Evolutionary conservation across 2,797 vertebrate species (phyloP).

Genomic region (Megaceryle alcyon): DNA sequence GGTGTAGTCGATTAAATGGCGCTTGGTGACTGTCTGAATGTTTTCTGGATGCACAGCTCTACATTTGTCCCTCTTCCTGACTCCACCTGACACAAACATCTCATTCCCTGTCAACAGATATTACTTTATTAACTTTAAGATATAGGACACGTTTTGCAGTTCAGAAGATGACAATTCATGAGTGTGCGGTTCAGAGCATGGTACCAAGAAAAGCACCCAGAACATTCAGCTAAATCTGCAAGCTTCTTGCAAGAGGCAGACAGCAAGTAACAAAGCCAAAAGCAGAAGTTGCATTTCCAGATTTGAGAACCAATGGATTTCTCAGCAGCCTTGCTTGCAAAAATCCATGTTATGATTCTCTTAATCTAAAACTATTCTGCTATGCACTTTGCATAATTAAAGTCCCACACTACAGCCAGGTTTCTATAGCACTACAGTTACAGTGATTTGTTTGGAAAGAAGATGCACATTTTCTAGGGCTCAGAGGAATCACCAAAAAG

Average conservation of each 20-base stretch:
- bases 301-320: background rate
- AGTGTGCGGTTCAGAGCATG: background rate
- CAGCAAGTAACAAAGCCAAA: background rate
- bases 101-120: background rate
- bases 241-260: background rate
- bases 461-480: rapidly evolving
- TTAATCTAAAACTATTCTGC: background rate
- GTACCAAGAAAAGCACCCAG: background rate
- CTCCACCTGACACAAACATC: background rate
- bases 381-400: background rate
- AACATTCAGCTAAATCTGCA: background rate
- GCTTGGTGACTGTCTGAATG: background rate
- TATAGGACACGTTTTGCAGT: background rate
- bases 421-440: background rate
- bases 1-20: background rate
- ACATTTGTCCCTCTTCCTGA: background rate
- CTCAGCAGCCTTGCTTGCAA: background rate
- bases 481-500: background rate
- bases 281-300: background rate
- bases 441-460: background rate
- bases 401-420: background rate
- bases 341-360: background rate
- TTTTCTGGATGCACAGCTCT: background rate
- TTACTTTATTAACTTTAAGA: slow-evolving; percentile 30
- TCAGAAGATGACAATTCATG: background rate